Evolutionary conservation across 2,113 vertebrate genomes (phyloP).

Genomic region (Ptychochromis oligacanthus): DNA sequence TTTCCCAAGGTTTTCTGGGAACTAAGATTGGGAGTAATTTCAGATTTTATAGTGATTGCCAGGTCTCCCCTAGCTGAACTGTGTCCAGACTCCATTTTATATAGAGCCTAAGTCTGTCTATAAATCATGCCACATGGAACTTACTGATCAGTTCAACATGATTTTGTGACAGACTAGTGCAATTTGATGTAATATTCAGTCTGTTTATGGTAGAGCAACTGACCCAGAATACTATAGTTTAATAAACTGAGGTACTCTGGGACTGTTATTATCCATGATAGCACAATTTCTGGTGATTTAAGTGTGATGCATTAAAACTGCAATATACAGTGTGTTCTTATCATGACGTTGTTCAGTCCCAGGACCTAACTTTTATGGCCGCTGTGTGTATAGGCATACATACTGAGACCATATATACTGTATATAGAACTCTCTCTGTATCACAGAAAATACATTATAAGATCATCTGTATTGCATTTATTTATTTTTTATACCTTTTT

Average conservation of each 20-base stretch:
- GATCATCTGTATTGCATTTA: not conserved
- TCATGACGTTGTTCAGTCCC: not conserved
- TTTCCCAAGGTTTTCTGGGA: conserved; percentile 65
- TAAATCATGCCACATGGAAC: conserved; percentile 1
- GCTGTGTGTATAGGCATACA: no score
- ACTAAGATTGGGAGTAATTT: conserved; percentile 60
- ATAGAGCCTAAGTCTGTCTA: conserved; percentile 16
- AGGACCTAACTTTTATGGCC: not conserved
- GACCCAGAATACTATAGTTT: not conserved
- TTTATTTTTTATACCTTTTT: not conserved
- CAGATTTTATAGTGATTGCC: conserved; percentile 49
- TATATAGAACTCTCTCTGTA: not conserved
- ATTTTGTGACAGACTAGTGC: conserved; percentile 35
- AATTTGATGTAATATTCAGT: not conserved
- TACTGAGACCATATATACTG: no score
- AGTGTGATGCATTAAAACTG: not conserved
- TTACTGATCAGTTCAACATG: not conserved
- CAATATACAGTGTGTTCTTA: not conserved
- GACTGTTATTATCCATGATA: not conserved
- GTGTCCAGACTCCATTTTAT: conserved; percentile 9
- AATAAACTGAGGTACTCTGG: not conserved
- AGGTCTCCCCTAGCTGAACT: conserved; percentile 34
- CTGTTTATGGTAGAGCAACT: not conserved
- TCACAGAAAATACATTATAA: not conserved
- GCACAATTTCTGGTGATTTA: not conserved